phyloP scores from a whole-genome alignment of 2,888 invertebrate species.

The Eurytoma californica region DNA sequence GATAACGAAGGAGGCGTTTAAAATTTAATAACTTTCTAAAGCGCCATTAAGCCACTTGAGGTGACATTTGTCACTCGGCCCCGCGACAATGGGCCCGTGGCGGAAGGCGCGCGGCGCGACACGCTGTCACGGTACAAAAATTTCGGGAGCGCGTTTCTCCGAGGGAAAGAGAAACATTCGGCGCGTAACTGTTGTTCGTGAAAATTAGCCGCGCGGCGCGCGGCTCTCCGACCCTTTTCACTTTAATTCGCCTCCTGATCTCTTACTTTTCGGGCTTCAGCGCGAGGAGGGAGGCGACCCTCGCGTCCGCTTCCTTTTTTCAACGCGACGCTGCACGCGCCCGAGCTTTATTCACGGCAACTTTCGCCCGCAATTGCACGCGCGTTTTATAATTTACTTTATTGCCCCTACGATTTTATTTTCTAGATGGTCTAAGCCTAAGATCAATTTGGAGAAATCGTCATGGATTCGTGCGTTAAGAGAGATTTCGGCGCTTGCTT shows the following conservation, averaged over 20 bases:
- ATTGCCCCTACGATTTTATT: background rate
- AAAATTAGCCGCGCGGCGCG: conserved; percentile 9
- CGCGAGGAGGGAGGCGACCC: background rate
- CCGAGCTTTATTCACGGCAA: background rate
- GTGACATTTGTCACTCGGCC: conserved; percentile 39
- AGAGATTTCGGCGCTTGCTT: background rate
- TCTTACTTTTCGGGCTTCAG: no score
- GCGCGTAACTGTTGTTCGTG: conserved; percentile 44
- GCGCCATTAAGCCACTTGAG: conserved; percentile 34
- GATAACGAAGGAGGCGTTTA: no score
- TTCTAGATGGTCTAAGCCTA: background rate
- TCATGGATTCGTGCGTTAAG: no score
- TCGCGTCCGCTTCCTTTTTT: background rate
- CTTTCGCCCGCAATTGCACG: background rate
- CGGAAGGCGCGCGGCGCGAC: conserved; percentile 21
- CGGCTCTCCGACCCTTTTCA: conserved; percentile 8
- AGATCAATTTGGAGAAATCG: no score
- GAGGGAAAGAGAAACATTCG: conserved; percentile 18
- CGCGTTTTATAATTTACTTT: no score
- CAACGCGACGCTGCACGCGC: background rate
- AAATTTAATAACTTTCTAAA: conserved; percentile 44
- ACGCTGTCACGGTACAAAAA: conserved; percentile 52
- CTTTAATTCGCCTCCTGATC: background rate
- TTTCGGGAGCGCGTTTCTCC: conserved; percentile 33
- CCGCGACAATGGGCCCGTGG: conserved; percentile 24